Percentiles rank a stretch among this genome's conserved stretches.
These are phyloP conservation scores for Ips typographus DNA, from an alignment of 1,140 invertebrate species.

Conservation along the genomic window DNA sequence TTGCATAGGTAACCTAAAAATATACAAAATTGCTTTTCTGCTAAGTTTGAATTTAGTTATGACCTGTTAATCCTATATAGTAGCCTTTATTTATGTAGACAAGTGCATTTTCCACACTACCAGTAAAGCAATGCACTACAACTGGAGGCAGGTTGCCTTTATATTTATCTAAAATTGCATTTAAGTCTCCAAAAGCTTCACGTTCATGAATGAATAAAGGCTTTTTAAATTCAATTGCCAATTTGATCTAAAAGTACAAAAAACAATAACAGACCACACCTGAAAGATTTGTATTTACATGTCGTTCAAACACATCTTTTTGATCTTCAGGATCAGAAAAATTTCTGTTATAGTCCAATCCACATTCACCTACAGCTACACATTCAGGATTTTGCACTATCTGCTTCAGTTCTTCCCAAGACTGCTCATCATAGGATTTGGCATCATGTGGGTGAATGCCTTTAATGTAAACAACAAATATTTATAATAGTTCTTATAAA, in stretches of 20 bases:
- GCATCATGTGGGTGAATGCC: slow-evolving; percentile 95
- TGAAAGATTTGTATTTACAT: slow-evolving; percentile 58
- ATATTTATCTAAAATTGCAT: slow-evolving; percentile 61
- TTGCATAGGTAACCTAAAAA: slow-evolving; percentile 84
- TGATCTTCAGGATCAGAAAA: slow-evolving; percentile 89
- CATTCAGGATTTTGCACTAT: slow-evolving; percentile 82
- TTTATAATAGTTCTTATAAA: neutral
- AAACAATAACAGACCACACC: neutral
- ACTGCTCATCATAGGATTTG: slow-evolving; percentile 85
- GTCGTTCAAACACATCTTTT: slow-evolving; percentile 84
- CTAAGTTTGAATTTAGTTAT: neutral
- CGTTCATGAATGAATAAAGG: slow-evolving; percentile 91
- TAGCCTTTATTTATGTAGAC: slow-evolving; percentile 85
- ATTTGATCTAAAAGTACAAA: slow-evolving; percentile 64
- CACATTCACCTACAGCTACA: slow-evolving; percentile 92
- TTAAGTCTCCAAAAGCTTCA: slow-evolving; percentile 82
- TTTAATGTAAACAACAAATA: slow-evolving; percentile 44
- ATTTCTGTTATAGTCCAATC: slow-evolving; percentile 91
- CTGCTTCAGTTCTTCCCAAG: slow-evolving; percentile 68
- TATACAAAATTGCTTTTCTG: slow-evolving; percentile 8
- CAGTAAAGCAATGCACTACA: slow-evolving; percentile 92
- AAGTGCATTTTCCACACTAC: slow-evolving; percentile 80
- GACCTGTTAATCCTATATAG: slow-evolving; percentile 84
- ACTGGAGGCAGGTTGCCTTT: slow-evolving; percentile 71
- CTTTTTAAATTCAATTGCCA: slow-evolving; percentile 84